Evolutionary conservation across 2,888 invertebrate genomes (phyloP), one percentile per base, ranked within the genome.

Genomic region (Sinotaia quadrata): DNA sequence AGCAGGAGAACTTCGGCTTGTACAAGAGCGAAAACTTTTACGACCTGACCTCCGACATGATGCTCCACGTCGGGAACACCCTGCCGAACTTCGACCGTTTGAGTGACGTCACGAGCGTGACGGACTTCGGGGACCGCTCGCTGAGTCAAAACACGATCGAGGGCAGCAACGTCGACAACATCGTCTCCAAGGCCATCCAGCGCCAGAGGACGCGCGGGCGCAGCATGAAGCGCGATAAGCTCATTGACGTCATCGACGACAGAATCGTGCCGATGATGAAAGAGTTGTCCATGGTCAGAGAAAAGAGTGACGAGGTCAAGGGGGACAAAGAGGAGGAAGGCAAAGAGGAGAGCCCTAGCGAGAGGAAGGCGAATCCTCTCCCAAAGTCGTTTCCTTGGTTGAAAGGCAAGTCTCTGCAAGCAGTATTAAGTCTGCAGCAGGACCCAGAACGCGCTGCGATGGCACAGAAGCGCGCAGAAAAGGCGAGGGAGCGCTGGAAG

Each of bases 11-110:
- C 61, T 61, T 29, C 49, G n/a, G 24, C 0, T 2, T 15, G 31
- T 58, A 21, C 21, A 24, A 49, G 37, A 3, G n/a, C 4, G 4
- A 36, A n/a, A 21, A 31, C n/a, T 61, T 31, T n/a, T 61, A 47
- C 49, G 47, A 47, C n/a, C 31, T 61, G n/a, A 47, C 47, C 44
- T 4, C 8, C 18, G 34, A 61, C 61, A 49, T 61, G 7, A 7
- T 61, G 33, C n/a, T 24, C 24, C 29, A 4, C 10, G 34, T n/a
- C 37, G 24, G 31, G 0, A 12, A 3, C 21, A 21, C 24, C 31
- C n/a, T n/a, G n/a, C 12, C 12, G 36, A 15, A 5, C 36, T 15
- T 18, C n/a, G 21, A 57, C 4, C 12, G 21, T 21, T 10, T 7
- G 36, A 29, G 36, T 21, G 7, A 57, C 34, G 10, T 41, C 10